Base-by-base conservation (phyloP, 2,888 invertebrate genomes). In the Plebejus argus region DNA sequence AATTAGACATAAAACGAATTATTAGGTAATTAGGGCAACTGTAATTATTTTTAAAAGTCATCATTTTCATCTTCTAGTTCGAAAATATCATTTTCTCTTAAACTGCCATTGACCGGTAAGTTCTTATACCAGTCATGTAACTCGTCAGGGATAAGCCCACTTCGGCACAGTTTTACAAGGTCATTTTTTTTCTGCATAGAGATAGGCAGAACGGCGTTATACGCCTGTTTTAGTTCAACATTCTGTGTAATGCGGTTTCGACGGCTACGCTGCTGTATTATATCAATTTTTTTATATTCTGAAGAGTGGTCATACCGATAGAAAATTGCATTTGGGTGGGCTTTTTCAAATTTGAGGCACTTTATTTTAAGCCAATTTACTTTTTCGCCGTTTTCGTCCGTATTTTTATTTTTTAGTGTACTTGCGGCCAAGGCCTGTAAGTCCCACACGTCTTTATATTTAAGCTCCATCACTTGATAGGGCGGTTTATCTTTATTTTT, bases 1-100 rank as follows among this genome's bases (percentile, higher is more conserved):
- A n/a, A n/a, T n/a, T n/a, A n/a, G n/a, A n/a, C n/a, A n/a, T n/a
- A n/a, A n/a, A n/a, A n/a, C n/a, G n/a, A n/a, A n/a, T n/a, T n/a
- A n/a, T n/a, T n/a, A n/a, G n/a, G n/a, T n/a, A n/a, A n/a, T n/a
- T n/a, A n/a, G n/a, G n/a, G n/a, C n/a, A n/a, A n/a, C n/a, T n/a
- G n/a, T n/a, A n/a, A n/a, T n/a, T n/a, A n/a, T n/a, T n/a, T n/a
- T n/a, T n/a, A n/a, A n/a, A n/a, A n/a, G n/a, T 53, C 53, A 53
- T 53, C 53, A 53, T 53, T 53, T 53, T 53, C 53, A 53, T 53
- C 53, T 53, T 53, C 53, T 53, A 53, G 53, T 53, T 53, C 53
- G 53, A 53, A 53, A 53, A 53, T 53, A 18, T 53, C 53, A 53
- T 53, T 53, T 53, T 53, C 53, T 53, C 53, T 53, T 53, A 53